Evolutionary conservation across 2,888 invertebrate species (phyloP).

Genomic region (Amiota mariae): DNA sequence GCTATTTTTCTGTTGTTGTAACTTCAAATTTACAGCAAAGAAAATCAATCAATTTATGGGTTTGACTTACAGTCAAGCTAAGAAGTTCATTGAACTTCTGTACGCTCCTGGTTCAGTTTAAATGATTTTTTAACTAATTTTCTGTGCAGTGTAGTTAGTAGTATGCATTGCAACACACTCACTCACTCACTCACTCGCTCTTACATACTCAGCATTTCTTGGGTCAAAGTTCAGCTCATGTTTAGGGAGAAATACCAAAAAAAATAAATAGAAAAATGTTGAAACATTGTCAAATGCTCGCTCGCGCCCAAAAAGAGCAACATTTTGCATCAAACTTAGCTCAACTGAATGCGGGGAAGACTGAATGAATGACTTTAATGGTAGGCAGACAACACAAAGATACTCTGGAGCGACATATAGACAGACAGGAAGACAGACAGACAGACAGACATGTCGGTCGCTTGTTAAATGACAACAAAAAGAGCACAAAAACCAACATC

Average conservation of each 20-base stretch:
- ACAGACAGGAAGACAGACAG: slow-evolving; percentile 65
- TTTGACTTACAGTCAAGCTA: slow-evolving; percentile 37
- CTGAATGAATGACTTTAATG: too few relatives aligned
- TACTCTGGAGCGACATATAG: slow-evolving; percentile 12
- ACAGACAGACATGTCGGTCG: slow-evolving; percentile 55
- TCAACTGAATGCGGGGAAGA: slow-evolving; percentile 23
- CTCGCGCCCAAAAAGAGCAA: slow-evolving; percentile 30
- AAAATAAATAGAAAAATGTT: slow-evolving; percentile 48
- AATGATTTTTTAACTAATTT: neutral
- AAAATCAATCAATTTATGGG: slow-evolving; percentile 62
- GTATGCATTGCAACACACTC: slow-evolving; percentile 15
- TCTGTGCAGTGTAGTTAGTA: neutral
- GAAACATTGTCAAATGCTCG: slow-evolving; percentile 28
- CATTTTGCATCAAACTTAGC: slow-evolving; percentile 24
- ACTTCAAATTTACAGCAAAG: slow-evolving; percentile 27
- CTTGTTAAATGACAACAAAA: slow-evolving; percentile 47
- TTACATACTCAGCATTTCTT: slow-evolving; percentile 34
- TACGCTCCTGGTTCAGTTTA: neutral
- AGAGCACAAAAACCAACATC: slow-evolving; percentile 30
- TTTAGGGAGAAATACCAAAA: slow-evolving; percentile 36
- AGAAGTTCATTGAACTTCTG: slow-evolving; percentile 17
- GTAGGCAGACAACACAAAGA: too few relatives aligned
- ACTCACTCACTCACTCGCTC: slow-evolving; percentile 21
- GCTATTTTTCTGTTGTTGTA: neutral
- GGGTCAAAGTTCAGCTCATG: slow-evolving; percentile 65